Evolutionary conservation across 1,140 invertebrate genomes (phyloP), one percentile per base, ranked within the genome.

Genomic region (Laodelphax striatellus): DNA sequence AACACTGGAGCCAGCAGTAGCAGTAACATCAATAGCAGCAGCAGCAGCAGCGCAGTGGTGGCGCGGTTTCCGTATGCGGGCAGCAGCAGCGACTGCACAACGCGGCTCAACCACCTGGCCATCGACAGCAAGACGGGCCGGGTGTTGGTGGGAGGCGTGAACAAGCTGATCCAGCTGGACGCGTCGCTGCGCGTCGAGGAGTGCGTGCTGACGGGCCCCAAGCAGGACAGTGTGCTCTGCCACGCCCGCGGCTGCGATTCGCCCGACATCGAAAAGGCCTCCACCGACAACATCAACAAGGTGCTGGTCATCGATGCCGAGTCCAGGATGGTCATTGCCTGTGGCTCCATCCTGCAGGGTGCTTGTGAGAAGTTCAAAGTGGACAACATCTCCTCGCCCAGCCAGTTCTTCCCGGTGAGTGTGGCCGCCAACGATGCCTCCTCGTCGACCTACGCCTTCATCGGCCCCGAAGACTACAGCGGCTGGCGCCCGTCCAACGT

Each of bases 361-460:
- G 87, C 95, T 44, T 94, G 92, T 72, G 82, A 83, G 66, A 90
- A 91, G 70, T 93, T 92, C 73, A 85, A 85, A 68, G 76, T 93
- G 64, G 80, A 80, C 44, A 88, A 94, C 73, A 88, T 98, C 66
- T 87, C 85, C 44, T 74, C 82, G 9, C 77, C 80, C 38, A 82
- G 87, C 1, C 80, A 88, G 57, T 88, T 91, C 66, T 79, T 92
- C 55, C 82, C 87, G 0, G 78, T 80, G 34, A 86, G 88, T 60
- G 84, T 97, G 11, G 92, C 92, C 0, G 91, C 92, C 1, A 97
- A 96, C 70, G 93, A 95, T 72, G 87, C 90, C 60, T 80, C 81
- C 61, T 90, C 93, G 0, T 94, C 93, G 0, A 96, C 93, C 0
- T 94, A 88, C 67, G 94, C 93, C 1, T 97, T 96, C 70, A 92